Percentiles rank a stretch among this genome's conserved stretches.
Evolutionary conservation across 2,797 vertebrate species (phyloP).

Genomic region (Amniataba percoides): DNA sequence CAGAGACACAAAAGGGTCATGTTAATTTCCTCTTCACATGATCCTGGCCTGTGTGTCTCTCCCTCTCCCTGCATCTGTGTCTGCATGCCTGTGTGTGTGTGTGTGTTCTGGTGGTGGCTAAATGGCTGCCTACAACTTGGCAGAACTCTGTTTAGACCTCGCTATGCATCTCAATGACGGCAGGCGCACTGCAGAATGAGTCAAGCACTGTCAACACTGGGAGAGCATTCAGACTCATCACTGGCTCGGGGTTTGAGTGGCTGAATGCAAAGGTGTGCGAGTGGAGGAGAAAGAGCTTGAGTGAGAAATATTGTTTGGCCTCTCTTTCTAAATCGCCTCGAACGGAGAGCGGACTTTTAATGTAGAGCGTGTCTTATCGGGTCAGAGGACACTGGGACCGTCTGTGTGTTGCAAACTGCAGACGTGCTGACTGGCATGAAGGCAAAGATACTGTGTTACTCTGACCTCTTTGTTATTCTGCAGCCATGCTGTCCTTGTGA

Average conservation of each 20-base stretch:
- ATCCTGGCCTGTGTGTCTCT: conserved; percentile 25
- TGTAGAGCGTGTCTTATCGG: conserved; percentile 4
- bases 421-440: conserved; percentile 20
- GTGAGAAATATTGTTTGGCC: neutral
- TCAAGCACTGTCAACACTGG: conserved; percentile 69
- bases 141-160: conserved; percentile 64
- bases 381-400: conserved; percentile 22
- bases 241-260: conserved; percentile 43
- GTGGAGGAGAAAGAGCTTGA: neutral
- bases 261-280: conserved; percentile 35
- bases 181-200: conserved; percentile 74
- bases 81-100: conserved; percentile 19
- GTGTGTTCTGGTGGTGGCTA: conserved; percentile 47
- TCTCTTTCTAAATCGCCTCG: conserved; percentile 21
- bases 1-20: conserved; percentile 8
- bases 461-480: conserved; percentile 36
- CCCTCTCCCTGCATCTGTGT: conserved; percentile 39
- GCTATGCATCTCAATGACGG: conserved; percentile 81
- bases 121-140: conserved; percentile 78
- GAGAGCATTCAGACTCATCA: conserved; percentile 60
- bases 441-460: conserved; percentile 18
- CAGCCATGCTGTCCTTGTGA: conserved; percentile 26
- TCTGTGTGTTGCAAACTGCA: conserved; percentile 29
- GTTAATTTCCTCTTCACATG: conserved; percentile 42
- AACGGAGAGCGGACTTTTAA: conserved; percentile 26